Base-by-base conservation (phyloP, 2,113 vertebrate genomes). In the Polypterus senegalus region DNA sequence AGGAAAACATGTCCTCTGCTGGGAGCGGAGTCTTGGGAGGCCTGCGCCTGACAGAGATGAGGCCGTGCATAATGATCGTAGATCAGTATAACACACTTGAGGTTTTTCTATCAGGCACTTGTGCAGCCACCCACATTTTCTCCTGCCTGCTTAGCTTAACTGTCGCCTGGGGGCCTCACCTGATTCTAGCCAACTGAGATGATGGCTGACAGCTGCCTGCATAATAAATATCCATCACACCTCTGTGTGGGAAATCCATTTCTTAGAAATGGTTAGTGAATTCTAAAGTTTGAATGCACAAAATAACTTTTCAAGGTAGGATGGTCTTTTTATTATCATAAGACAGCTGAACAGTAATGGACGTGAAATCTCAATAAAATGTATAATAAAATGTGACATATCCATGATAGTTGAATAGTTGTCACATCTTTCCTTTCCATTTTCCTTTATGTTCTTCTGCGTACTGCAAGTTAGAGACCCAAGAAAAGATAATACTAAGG, bases 161-260 rank as follows among this genome's bases (percentile, higher is more conserved):
- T 83, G 79, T 83, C 76, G 79, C 83, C 81, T 61, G 74, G 79
- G 79, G 77, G 72, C 68, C 79, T 82, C 80, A 82, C 79, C 81
- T 80, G 77, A 79, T 62, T 66, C 60, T 11, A 7, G 63, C 57
- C 63, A 64, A 45, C 10, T 52, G 58, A 53, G 46, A 49, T 65
- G 74, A 80, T 70, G 65, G 70, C 77, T 82, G 76, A 81, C 80
- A 83, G 77, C 76, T 79, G 73, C 75, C 78, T 80, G 74, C 78
- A 81, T 82, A 80, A 81, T 83, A 76, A 70, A 59, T 60, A 70
- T 72, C 61, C 57, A 70, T 75, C 67, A 74, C 73, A 71, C 69
- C 69, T 68, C 67, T n/a, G 69, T 68, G 65, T 56, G 49, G 62
- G 58, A 56, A 44, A 9, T 62, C n/a, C 49, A 46, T 4, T 49